phyloP scores from a whole-genome alignment of 1,140 invertebrate species.

The Hyles vespertilio region DNA sequence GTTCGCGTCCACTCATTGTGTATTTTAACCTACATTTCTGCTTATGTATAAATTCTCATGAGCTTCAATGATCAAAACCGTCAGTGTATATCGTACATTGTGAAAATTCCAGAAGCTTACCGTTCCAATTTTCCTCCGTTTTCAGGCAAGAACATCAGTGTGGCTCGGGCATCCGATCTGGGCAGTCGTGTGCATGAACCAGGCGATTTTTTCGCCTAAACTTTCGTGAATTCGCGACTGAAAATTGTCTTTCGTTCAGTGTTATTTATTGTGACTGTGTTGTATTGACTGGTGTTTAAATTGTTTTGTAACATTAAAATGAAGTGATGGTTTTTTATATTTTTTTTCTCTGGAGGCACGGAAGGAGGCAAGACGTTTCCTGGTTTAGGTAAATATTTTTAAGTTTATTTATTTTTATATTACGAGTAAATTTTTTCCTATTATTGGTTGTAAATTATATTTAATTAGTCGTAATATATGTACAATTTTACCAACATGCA shows the following conservation, averaged over 20 bases:
- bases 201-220: constrained; percentile 44
- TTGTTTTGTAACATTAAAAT: constrained; percentile 8
- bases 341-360: constrained; percentile 13
- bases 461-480: too few relatives aligned
- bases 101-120: constrained; percentile 1
- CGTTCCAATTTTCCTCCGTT: constrained; percentile 11
- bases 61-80: too few relatives aligned
- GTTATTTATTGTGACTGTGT: constrained; percentile 9
- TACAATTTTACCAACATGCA: too few relatives aligned
- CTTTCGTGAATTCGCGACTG: constrained; percentile 46
- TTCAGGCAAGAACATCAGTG: constrained; percentile 33
- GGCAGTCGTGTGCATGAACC: constrained; percentile 24
- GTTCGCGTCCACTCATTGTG: too few relatives aligned
- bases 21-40: too few relatives aligned
- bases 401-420: too few relatives aligned
- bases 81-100: constrained; percentile 4
- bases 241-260: constrained; percentile 6
- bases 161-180: constrained; percentile 43
- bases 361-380: constrained; percentile 18
- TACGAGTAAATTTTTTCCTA: too few relatives aligned
- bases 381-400: constrained; percentile 36
- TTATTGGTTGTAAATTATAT: too few relatives aligned
- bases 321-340: not conserved
- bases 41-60: too few relatives aligned
- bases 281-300: constrained; percentile 20